phyloP scores from a whole-genome alignment of 2,797 vertebrate species.

The Pangasius krempfi region DNA sequence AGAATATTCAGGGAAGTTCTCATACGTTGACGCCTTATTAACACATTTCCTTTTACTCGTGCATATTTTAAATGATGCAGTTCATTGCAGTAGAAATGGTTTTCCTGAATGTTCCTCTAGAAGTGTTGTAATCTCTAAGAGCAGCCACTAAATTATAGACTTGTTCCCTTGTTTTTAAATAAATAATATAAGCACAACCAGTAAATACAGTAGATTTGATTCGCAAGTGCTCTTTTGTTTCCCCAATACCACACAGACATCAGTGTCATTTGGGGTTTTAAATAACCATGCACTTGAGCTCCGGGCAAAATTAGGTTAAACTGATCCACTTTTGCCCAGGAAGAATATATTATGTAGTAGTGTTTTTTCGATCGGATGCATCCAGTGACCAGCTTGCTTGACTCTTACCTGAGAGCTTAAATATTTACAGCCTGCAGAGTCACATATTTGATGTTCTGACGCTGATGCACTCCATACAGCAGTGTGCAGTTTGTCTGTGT shows the following conservation, averaged over 20 bases:
- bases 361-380: not conserved
- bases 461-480: not conserved
- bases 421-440: not conserved
- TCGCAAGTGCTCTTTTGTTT: not conserved
- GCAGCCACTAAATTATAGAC: not conserved
- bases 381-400: not conserved
- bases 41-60: conserved; percentile 1
- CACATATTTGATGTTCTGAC: not conserved
- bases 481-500: not conserved
- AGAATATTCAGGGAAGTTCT: not conserved
- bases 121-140: not conserved
- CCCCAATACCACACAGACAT: not conserved
- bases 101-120: not conserved
- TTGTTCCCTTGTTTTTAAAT: not conserved
- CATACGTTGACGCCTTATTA: not conserved
- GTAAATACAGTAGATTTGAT: conserved; percentile 5
- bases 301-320: not conserved
- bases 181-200: conserved; percentile 4
- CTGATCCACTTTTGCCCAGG: not conserved
- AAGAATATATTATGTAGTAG: not conserved
- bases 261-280: not conserved
- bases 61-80: conserved; percentile 4
- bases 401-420: not conserved
- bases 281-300: not conserved
- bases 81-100: conserved; percentile 6